Percentiles rank a stretch among this genome's conserved stretches.
These are phyloP conservation scores for Chrysolina oricalcia DNA, from an alignment of 2,888 invertebrate genomes.

Conservation along the genomic window DNA sequence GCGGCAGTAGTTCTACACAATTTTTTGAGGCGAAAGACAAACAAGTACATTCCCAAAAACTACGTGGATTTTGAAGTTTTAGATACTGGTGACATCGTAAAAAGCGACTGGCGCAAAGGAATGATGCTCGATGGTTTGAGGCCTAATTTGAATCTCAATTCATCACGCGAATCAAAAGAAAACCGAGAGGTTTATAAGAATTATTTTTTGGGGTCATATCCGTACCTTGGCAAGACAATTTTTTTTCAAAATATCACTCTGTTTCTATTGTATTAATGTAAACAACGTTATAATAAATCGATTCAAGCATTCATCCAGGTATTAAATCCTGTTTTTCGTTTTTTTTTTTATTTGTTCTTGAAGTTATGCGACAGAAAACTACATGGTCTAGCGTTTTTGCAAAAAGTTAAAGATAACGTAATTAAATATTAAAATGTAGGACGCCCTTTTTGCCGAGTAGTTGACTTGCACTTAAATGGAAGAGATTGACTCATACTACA, in stretches of 20 bases:
- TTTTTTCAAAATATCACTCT: background rate
- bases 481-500: conserved; percentile 23
- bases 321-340: conserved; percentile 1
- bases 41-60: conserved; percentile 34
- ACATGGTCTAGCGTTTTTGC: conserved; percentile 30
- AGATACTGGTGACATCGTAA: conserved; percentile 42
- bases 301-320: conserved; percentile 27
- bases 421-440: conserved; percentile 25
- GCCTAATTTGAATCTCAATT: conserved; percentile 27
- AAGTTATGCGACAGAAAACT: conserved; percentile 26
- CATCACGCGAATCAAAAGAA: conserved; percentile 33
- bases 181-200: conserved; percentile 39
- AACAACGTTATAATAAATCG: conserved; percentile 32
- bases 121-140: conserved; percentile 24
- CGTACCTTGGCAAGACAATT: conserved; percentile 27
- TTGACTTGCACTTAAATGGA: conserved; percentile 25
- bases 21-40: conserved; percentile 41
- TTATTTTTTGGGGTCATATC: conserved; percentile 37
- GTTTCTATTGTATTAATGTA: conserved; percentile 31
- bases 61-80: conserved; percentile 42
- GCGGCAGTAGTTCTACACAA: conserved; percentile 43
- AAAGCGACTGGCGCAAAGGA: conserved; percentile 43
- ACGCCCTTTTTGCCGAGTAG: conserved; percentile 22
- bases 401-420: conserved; percentile 30
- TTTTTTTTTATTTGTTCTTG: conserved; percentile 20